These are phyloP conservation scores for Cephus rjabovi DNA, from an alignment of 2,888 invertebrate genomes.

Conservation along the genomic window DNA sequence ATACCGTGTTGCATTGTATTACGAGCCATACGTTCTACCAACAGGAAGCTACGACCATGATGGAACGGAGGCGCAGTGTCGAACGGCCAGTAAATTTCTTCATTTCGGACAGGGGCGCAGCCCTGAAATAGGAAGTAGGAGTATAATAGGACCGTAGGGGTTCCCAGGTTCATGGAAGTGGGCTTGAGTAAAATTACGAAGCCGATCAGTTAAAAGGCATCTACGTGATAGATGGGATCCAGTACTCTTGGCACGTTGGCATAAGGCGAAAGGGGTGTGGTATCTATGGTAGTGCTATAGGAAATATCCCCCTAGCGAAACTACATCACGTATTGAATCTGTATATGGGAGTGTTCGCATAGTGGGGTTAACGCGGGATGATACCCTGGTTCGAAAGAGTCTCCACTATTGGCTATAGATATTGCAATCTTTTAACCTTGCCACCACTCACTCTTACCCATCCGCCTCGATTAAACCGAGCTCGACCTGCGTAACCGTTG, in stretches of 20 bases:
- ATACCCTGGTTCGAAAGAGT: neutral
- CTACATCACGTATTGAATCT: constrained; percentile 30
- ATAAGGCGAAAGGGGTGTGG: neutral
- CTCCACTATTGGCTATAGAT: neutral
- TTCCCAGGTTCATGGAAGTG: neutral
- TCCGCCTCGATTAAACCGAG: constrained; percentile 18
- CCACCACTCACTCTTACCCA: neutral
- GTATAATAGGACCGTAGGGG: neutral
- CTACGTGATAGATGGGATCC: constrained; percentile 41
- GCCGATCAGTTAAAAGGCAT: constrained; percentile 49
- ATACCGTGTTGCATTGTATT: neutral
- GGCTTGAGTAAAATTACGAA: constrained; percentile 2
- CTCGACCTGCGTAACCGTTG: constrained; percentile 21
- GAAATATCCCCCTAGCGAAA: neutral
- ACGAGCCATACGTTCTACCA: neutral
- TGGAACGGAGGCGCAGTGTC: neutral
- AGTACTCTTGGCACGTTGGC: constrained; percentile 31
- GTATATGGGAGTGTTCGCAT: constrained; percentile 37
- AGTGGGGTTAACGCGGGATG: neutral
- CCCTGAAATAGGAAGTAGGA: neutral
- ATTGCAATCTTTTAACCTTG: constrained; percentile 10
- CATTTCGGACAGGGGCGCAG: neutral
- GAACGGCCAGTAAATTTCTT: neutral
- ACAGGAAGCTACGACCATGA: neutral
- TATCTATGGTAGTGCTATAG: neutral